phyloP scores from a whole-genome alignment of 1,140 invertebrate genomes.

The Tachypleus tridentatus region DNA sequence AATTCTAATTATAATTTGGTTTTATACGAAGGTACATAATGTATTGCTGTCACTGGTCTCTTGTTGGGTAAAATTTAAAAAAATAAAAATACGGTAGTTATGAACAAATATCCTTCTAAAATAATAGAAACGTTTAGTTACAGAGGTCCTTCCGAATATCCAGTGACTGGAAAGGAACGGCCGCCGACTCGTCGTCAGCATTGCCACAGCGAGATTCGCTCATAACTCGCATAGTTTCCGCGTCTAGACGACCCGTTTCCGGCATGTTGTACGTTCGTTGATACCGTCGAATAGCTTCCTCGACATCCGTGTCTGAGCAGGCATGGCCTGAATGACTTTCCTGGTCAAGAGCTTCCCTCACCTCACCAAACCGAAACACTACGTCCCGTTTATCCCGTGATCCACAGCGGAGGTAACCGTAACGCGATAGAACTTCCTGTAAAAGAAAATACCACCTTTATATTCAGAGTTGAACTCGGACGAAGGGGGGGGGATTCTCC shows the following conservation, averaged over 20 bases:
- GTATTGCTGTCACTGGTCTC: too few species aligned
- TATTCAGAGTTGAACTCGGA: too few species aligned
- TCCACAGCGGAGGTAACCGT: conserved; percentile 20
- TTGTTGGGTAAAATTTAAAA: too few species aligned
- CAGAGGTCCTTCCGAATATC: too few species aligned
- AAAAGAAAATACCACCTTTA: background rate
- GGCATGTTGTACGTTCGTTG: conserved; percentile 34
- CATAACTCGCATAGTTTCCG: conserved; percentile 31
- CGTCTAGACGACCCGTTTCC: conserved; percentile 31
- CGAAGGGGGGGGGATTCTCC: too few species aligned
- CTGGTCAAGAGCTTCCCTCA: background rate
- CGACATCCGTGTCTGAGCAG: conserved; percentile 13
- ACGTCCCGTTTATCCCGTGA: conserved; percentile 1
- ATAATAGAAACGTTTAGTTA: too few species aligned
- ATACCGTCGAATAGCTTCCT: conserved; percentile 28
- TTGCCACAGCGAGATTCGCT: conserved; percentile 35
- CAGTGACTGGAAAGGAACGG: conserved; percentile 8
- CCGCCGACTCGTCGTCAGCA: conserved; percentile 28
- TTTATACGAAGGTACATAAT: too few species aligned
- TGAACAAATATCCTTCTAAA: too few species aligned
- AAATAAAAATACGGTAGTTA: too few species aligned
- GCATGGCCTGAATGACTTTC: background rate
- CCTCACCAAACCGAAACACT: too few species aligned
- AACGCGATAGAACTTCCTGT: conserved; percentile 18
- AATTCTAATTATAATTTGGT: too few species aligned